These are phyloP conservation scores for Ctenopoma multispine DNA, from an alignment of 2,797 vertebrate species.

Conservation along the genomic window DNA sequence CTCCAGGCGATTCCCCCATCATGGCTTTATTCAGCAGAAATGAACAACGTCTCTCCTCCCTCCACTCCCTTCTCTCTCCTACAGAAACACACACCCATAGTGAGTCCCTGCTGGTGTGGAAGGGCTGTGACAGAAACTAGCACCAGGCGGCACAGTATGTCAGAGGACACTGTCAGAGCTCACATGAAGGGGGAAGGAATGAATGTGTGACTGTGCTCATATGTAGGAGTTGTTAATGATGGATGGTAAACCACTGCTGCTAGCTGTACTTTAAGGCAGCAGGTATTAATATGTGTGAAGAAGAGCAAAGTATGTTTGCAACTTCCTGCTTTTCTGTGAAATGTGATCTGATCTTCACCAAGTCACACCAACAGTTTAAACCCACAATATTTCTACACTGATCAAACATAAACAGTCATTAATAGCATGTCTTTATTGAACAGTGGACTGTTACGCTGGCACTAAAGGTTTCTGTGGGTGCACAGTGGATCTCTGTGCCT, in stretches of 20 bases:
- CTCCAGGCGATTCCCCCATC: conserved; percentile 38
- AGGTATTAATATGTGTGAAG: too few relatives aligned
- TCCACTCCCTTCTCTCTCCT: conserved; percentile 9
- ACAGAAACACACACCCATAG: conserved; percentile 16
- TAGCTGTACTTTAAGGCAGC: background rate
- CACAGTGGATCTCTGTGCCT: background rate
- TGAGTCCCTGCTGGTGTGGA: conserved; percentile 7
- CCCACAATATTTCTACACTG: too few relatives aligned
- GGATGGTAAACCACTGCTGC: conserved; percentile 17
- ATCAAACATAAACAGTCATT: too few relatives aligned
- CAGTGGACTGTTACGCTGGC: too few relatives aligned
- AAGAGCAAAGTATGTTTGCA: too few relatives aligned
- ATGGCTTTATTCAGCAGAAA: conserved; percentile 46
- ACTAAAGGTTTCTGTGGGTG: too few relatives aligned
- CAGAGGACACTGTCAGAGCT: conserved; percentile 19
- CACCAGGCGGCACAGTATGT: conserved; percentile 29
- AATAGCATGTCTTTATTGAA: too few relatives aligned
- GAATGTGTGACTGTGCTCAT: conserved; percentile 19
- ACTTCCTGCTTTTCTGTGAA: too few relatives aligned
- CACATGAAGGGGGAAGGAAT: background rate
- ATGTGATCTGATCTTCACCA: too few relatives aligned
- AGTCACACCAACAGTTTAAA: too few relatives aligned
- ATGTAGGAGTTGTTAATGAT: conserved; percentile 14
- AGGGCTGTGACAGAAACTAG: conserved; percentile 33
- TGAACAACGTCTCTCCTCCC: conserved; percentile 20